Evolutionary conservation across 2,797 vertebrate genomes (phyloP).

Genomic region (Paguma larvata): DNA sequence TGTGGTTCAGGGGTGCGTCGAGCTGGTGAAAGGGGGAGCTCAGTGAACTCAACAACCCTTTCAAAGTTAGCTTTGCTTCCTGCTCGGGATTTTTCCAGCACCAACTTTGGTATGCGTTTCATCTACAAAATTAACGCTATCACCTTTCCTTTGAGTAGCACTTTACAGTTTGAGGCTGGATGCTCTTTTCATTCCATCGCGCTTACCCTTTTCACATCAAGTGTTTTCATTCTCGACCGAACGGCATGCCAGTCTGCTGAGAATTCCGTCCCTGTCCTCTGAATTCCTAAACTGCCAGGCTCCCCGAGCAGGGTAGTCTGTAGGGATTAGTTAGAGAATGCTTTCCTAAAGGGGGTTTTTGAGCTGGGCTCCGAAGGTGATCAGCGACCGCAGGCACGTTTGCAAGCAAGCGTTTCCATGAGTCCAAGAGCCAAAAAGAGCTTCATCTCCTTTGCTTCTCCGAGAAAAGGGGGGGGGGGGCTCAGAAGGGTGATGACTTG

Average conservation of each 20-base stretch:
- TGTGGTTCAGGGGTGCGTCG: not conserved
- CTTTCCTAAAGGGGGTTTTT: not conserved
- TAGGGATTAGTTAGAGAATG: slow-evolving; percentile 60
- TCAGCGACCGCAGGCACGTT: not conserved
- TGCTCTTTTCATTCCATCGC: not conserved
- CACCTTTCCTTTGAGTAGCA: slow-evolving; percentile 27
- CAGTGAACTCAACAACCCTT: not conserved
- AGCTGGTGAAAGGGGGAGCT: not conserved
- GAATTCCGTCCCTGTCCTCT: not conserved
- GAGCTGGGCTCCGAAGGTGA: slow-evolving; percentile 57
- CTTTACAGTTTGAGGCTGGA: slow-evolving; percentile 7
- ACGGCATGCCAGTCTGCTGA: not conserved
- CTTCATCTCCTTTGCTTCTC: not conserved
- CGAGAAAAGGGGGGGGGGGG: not conserved
- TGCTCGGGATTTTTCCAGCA: not conserved
- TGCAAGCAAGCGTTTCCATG: not conserved
- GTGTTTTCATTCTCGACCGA: slow-evolving; percentile 26
- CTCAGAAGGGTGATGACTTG: not conserved
- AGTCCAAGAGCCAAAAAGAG: not conserved
- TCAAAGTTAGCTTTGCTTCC: slow-evolving; percentile 39
- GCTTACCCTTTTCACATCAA: not conserved
- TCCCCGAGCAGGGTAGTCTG: not conserved
- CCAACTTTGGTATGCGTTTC: slow-evolving; percentile 36
- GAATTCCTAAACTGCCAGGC: slow-evolving; percentile 45
- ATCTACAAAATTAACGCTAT: not conserved